Conservation (phyloP, 2,888 invertebrate genomes). For the Microctonus brassicae region DNA sequence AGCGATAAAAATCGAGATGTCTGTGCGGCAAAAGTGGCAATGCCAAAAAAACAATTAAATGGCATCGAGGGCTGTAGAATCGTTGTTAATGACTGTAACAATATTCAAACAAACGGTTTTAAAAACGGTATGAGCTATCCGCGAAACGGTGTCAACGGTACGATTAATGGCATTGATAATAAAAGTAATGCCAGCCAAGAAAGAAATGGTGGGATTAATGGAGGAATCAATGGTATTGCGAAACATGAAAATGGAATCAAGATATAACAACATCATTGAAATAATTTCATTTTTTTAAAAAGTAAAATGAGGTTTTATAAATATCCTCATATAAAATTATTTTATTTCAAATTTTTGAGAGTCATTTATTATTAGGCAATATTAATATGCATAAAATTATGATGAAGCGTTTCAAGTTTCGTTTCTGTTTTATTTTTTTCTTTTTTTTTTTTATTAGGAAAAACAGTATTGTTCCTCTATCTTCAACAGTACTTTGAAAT, state of each 20-base stretch:
- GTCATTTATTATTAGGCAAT: slow-evolving; percentile 36
- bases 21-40: slow-evolving; percentile 45
- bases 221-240: slow-evolving; percentile 16
- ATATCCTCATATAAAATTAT: slow-evolving; percentile 29
- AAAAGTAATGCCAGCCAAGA: slow-evolving; percentile 15
- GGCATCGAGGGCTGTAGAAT: slow-evolving; percentile 45
- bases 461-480: slow-evolving; percentile 9
- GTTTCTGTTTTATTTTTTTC: background rate
- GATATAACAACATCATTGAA: slow-evolving; percentile 45
- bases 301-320: background rate
- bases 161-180: slow-evolving; percentile 10
- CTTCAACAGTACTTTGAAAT: slow-evolving; percentile 3
- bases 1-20: slow-evolving; percentile 42
- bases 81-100: slow-evolving; percentile 41
- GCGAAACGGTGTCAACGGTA: slow-evolving; percentile 44
- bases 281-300: too few relatives aligned
- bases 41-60: slow-evolving; percentile 48
- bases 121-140: slow-evolving; percentile 44
- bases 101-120: slow-evolving; percentile 38
- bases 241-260: slow-evolving; percentile 41
- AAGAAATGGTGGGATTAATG: slow-evolving; percentile 15
- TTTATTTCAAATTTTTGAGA: slow-evolving; percentile 33
- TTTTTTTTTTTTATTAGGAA: slow-evolving; percentile 9
- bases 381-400: too few relatives aligned
- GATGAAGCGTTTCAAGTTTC: background rate